These are phyloP conservation scores for Conger conger DNA, from an alignment of 2,113 vertebrate species.

Conservation along the genomic window DNA sequence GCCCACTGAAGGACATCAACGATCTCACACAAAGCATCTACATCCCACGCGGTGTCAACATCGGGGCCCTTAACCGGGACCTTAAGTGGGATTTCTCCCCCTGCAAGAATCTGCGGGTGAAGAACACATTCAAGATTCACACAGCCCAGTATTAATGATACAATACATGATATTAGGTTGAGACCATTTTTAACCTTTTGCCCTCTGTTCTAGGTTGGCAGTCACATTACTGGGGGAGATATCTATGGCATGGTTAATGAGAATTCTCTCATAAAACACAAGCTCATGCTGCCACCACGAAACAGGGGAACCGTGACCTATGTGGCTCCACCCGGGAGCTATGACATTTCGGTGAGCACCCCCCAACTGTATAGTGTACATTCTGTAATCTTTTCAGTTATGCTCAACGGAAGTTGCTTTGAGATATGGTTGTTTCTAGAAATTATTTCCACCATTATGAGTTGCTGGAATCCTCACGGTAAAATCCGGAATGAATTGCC, in stretches of 20 bases:
- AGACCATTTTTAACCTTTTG: not conserved
- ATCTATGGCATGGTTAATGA: conserved; percentile 89
- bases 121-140: conserved; percentile 35
- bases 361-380: too few species aligned
- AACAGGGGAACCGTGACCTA: conserved; percentile 95
- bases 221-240: conserved; percentile 96
- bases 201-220: conserved; percentile 76
- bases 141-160: not conserved
- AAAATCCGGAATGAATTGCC: not conserved
- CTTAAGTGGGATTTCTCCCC: conserved; percentile 93
- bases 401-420: not conserved
- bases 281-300: conserved; percentile 92
- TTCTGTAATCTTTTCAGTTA: not conserved
- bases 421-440: not conserved
- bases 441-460: not conserved
- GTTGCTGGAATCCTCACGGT: not conserved
- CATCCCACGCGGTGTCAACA: conserved; percentile 94
- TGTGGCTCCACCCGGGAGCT: conserved; percentile 87
- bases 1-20: conserved; percentile 91
- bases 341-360: conserved; percentile 84
- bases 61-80: conserved; percentile 89
- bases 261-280: conserved; percentile 96
- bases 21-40: conserved; percentile 91
- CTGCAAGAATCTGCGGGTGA: conserved; percentile 83
- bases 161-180: not conserved